Evolutionary conservation across 2,113 vertebrate species (phyloP), one percentile per base, ranked within the genome.

Genomic region (Chloebia gouldiae): DNA sequence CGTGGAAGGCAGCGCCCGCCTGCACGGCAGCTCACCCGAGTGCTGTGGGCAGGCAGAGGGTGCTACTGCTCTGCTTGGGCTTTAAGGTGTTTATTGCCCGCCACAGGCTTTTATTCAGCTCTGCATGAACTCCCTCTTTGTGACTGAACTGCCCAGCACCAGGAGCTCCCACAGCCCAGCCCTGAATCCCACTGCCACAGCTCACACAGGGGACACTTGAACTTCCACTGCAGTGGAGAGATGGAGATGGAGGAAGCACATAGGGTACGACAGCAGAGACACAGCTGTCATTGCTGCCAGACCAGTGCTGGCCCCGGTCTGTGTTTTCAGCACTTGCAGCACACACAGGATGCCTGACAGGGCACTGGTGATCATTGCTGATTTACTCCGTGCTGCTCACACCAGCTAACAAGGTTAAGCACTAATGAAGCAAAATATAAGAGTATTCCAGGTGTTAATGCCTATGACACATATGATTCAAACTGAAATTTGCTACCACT

Each of bases 131-230:
- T 60, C 20, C 19, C 18, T 35, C 40, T 39, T 20, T 7, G 61
- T 45, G 66, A 6, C 16, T 20, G 50, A 60, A 2, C 30, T 44
- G 30, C 61, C 57, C 59, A 25, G 86, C 68, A 42, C 10, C 37
- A 47, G 37, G 59, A 47, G 53, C 33, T 76, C 33, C 68, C 51
- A 21, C 25, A 21, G 61, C 22, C 33, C 15, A 20, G 9, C 25
- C 44, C 53, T 19, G 44, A 25, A 37, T 86, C 35, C 44, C 44
- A 11, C 27, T 2, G 2, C 28, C 77, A 31, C 49, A 24, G 24
- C 21, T 80, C 53, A 9, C 4, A 0, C 0, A 23, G 59, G 12
- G 33, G 16, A 51, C 63, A n/a, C n/a, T 15, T 13, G 13, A 12
- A 57, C n/a, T 57, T 31, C 20, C 18, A 60, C 15, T 3, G 10